A percentile compares a stretch with the other conserved stretches of the same genome.
These are phyloP conservation scores for Meliscaeva auricollis DNA, from an alignment of 2,888 invertebrate species.

Conservation along the genomic window DNA sequence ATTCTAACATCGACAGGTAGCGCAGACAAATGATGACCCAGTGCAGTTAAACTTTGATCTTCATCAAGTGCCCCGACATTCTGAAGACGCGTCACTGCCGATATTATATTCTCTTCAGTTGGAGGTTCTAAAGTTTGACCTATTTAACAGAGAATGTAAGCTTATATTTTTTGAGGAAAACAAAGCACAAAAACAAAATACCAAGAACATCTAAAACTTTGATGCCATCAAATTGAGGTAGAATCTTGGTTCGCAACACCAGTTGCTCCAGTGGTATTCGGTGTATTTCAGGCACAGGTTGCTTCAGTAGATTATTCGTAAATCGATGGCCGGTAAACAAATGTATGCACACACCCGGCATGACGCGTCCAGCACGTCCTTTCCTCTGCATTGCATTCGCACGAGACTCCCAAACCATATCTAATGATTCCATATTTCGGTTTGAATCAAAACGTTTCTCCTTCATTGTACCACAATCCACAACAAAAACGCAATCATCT, in stretches of 20 bases:
- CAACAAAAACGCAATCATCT: conserved; percentile 97
- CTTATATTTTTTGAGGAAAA: background rate
- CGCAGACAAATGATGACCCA: conserved; percentile 94
- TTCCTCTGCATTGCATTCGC: conserved; percentile 95
- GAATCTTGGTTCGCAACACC: conserved; percentile 90
- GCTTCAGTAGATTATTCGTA: conserved; percentile 87
- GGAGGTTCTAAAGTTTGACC: conserved; percentile 91
- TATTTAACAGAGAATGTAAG: conserved; percentile 79
- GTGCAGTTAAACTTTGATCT: conserved; percentile 90
- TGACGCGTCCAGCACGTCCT: conserved; percentile 96
- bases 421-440: conserved; percentile 94
- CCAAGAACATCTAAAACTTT: conserved; percentile 81
- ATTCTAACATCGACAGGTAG: conserved; percentile 96
- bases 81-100: conserved; percentile 89
- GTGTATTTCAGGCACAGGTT: conserved; percentile 95
- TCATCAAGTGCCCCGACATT: conserved; percentile 93
- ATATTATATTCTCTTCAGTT: conserved; percentile 87
- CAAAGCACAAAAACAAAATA: conserved; percentile 20
- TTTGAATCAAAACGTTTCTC: conserved; percentile 90
- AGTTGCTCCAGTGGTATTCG: conserved; percentile 94
- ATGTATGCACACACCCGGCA: conserved; percentile 93
- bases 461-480: conserved; percentile 97
- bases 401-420: conserved; percentile 94
- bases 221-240: conserved; percentile 83
- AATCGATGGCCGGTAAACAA: conserved; percentile 92